Base-by-base conservation (phyloP, 2,797 vertebrate species). In the Poeciliopsis gracilis region DNA sequence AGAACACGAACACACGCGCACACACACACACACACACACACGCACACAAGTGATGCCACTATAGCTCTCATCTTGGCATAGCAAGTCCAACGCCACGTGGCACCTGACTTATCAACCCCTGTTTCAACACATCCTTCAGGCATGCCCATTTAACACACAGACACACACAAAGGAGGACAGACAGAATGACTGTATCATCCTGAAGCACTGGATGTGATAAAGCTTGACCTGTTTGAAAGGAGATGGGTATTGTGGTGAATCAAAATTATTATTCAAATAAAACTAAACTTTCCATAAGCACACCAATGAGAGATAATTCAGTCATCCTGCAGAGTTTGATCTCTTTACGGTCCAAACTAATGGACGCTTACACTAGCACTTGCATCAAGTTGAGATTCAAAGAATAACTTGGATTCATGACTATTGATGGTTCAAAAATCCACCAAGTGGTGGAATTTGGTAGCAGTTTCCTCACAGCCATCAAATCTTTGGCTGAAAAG, bases 1-100 rank as follows among this genome's bases (percentile, higher is more conserved):
- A 59, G 28, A 59, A 59, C 57, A 30, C 25, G 13, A 3, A 28
- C 25, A 12, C 20, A 69, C n/a, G n/a, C 12, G 74, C 25, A 57
- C 55, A 11, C 55, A 28, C 55, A 59, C n/a, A n/a, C n/a, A n/a
- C n/a, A n/a, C n/a, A n/a, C n/a, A n/a, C n/a, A n/a, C n/a, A n/a
- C n/a, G n/a, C n/a, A n/a, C 57, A 28, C 57, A 59, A 12, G 13
- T 15, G 28, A 9, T n/a, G 28, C 28, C 30, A 33, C 28, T 2
- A 2, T 55, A 75, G 79, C 88, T 77, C 84, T 86, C 18, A 33
- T 59, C 82, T 80, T 70, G 73, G 89, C 49, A 92, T 84, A 87
- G 75, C 82, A 72, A 81, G 57, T 83, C 87, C 67, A 57, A 33
- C 0, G 83, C 89, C 91, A 93, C 87, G 91, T 90, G 91, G 86